Conservation (phyloP, 2,797 vertebrate species). For the Salmo trutta region DNA sequence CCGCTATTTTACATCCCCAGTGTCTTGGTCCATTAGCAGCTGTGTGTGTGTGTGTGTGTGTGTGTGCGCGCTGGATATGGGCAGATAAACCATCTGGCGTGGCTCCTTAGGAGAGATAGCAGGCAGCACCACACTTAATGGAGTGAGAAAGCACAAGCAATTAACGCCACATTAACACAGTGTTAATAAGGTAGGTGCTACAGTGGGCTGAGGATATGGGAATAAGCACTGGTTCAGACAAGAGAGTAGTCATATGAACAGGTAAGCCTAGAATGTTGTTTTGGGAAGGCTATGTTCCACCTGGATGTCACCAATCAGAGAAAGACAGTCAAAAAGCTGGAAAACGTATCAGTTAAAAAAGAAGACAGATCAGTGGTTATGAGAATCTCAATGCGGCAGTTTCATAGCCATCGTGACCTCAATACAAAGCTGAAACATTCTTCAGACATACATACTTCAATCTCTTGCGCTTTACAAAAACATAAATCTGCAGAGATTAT, state of each 20-base stretch:
- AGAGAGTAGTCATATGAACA: slow-evolving; percentile 39
- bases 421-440: too few relatives aligned
- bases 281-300: not conserved
- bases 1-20: slow-evolving; percentile 57
- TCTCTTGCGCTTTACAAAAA: slow-evolving; percentile 40
- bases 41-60: not conserved
- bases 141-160: slow-evolving; percentile 77
- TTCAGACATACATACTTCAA: slow-evolving; percentile 19
- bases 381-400: too few relatives aligned
- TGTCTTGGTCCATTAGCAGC: slow-evolving; percentile 66
- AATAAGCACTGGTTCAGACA: slow-evolving; percentile 40
- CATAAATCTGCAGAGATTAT: slow-evolving; percentile 51
- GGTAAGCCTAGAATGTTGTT: not conserved
- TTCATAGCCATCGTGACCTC: slow-evolving; percentile 51
- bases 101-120: slow-evolving; percentile 68
- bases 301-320: not conserved
- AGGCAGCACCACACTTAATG: slow-evolving; percentile 63
- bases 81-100: slow-evolving; percentile 74
- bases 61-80: too few relatives aligned
- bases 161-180: slow-evolving; percentile 76
- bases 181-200: slow-evolving; percentile 69
- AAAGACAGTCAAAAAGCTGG: not conserved
- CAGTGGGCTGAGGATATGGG: slow-evolving; percentile 43
- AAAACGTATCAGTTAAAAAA: too few relatives aligned
- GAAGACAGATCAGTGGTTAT: too few relatives aligned